phyloP scores from a whole-genome alignment of 2,888 invertebrate species.

The Volucella bombylans region DNA sequence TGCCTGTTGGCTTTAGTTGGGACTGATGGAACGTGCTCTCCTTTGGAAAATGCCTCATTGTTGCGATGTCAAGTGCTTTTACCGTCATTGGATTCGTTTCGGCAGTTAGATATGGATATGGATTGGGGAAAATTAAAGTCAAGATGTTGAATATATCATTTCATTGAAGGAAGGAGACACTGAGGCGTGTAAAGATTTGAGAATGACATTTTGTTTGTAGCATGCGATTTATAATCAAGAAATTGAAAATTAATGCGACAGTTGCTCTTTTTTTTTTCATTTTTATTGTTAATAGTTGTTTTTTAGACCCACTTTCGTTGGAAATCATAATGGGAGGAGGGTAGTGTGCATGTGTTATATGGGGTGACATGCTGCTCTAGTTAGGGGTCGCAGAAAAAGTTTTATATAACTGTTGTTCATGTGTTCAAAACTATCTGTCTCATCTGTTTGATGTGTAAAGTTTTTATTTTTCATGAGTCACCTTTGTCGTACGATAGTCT shows the following conservation, averaged over 20 bases:
- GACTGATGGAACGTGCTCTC: constrained; percentile 61
- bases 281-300: constrained; percentile 33
- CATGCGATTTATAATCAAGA: constrained; percentile 72
- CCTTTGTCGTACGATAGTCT: too few relatives aligned
- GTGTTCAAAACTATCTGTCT: too few relatives aligned
- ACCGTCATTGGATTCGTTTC: constrained; percentile 64
- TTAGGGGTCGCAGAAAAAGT: not conserved
- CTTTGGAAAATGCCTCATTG: constrained; percentile 68
- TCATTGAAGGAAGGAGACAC: constrained; percentile 18
- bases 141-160: constrained; percentile 36
- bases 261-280: too few relatives aligned
- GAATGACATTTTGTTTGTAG: constrained; percentile 53
- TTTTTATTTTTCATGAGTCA: too few relatives aligned
- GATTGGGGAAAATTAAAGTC: constrained; percentile 66
- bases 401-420: too few relatives aligned
- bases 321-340: constrained; percentile 3
- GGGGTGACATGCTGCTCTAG: not conserved
- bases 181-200: constrained; percentile 40
- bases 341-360: not conserved
- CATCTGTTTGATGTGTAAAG: too few relatives aligned
- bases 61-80: constrained; percentile 71
- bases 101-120: constrained; percentile 69
- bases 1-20: not conserved
- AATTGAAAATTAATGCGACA: constrained; percentile 68
- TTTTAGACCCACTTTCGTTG: not conserved